Percentiles rank a stretch among this genome's conserved stretches.
Evolutionary conservation across 2,888 invertebrate species (phyloP).

Genomic region (Lobophora halterata): DNA sequence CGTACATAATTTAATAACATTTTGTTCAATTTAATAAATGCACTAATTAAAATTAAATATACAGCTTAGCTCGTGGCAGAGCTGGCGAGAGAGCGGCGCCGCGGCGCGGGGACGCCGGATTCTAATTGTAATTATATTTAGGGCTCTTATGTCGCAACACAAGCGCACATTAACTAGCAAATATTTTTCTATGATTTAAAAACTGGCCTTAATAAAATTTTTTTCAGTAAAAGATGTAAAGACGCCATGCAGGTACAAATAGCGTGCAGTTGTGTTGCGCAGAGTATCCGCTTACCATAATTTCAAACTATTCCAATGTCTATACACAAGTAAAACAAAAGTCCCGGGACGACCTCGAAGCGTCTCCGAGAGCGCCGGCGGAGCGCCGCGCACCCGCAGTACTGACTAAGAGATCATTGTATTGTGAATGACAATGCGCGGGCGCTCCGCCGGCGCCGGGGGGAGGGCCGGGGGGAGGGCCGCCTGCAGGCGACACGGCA

Average conservation of each 20-base stretch:
- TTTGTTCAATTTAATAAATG: constrained; percentile 70
- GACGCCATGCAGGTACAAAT: constrained; percentile 32
- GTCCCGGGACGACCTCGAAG: constrained; percentile 53
- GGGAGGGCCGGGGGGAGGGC: constrained; percentile 18
- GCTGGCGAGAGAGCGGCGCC: constrained; percentile 56
- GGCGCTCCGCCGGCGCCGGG: constrained; percentile 5
- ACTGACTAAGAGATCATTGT: constrained; percentile 32
- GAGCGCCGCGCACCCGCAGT: constrained; percentile 15
- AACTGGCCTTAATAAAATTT: constrained; percentile 36
- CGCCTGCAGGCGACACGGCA: constrained; percentile 17
- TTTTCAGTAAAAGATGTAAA: constrained; percentile 32
- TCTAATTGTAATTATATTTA: constrained; percentile 48
- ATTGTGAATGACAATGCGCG: constrained; percentile 15
- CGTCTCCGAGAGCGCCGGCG: constrained; percentile 9
- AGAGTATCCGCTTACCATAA: constrained; percentile 53
- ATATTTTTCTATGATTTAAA: constrained; percentile 24
- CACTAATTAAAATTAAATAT: constrained; percentile 52
- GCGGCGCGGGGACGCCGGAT: constrained; percentile 45
- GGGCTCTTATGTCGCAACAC: constrained; percentile 26
- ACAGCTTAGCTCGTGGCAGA: constrained; percentile 28
- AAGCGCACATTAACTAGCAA: constrained; percentile 26
- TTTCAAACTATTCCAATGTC: constrained; percentile 60
- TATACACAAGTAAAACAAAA: constrained; percentile 70
- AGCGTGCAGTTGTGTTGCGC: constrained; percentile 38
- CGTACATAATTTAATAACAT: constrained; percentile 51